Base-by-base conservation (phyloP, 2,113 vertebrate genomes). In the Chaenogobius annularis region DNA sequence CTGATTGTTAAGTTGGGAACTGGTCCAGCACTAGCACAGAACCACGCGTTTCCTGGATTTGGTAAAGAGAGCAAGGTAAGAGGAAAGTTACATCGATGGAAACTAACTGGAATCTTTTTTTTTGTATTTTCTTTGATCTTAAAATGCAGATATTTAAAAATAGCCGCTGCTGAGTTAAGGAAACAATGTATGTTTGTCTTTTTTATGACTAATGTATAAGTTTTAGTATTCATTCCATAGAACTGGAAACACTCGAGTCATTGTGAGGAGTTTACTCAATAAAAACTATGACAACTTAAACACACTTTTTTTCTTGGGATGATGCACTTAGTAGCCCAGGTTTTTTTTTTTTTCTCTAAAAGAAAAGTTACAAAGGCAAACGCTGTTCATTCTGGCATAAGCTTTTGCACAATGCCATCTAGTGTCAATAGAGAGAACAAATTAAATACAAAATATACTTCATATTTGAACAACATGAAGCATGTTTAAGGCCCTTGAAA, bases 1-100 rank as follows among this genome's bases (percentile, higher is more conserved):
- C 87, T 89, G 90, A 88, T 84, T 91, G n/a, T 92, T 80, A 31
- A 91, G 88, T 50, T 55, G 20, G 83, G 83, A 85, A 47, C 62
- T 8, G 63, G 74, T 78, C 79, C 82, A 88, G 72, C 63, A 68
- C 50, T 66, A 81, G 72, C 46, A 72, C 66, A 68, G 0, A 40
- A 58, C 84, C 79, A 62, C 78, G 62, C 66, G 73, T 85, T 43
- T 61, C 40, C 44, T 68, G 8, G 64, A 31, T 66, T 15, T 50
- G 0, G 20, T 19, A 20, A 13, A 23, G 55, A 52, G 10, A 23
- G n/a, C 37, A 26, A 64, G 48, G 5, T 40, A 26, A 43, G 64
- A 44, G 43, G 74, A 26, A 14, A 65, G 20, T 14, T 14, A 62
- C 12, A 15, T 10, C 2, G 14, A 58, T 11, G 9, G 4, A 59